Percentiles rank a stretch among this genome's conserved stretches.
Evolutionary conservation across 2,113 vertebrate genomes (phyloP).

Genomic region (Marcusenius ussheri): DNA sequence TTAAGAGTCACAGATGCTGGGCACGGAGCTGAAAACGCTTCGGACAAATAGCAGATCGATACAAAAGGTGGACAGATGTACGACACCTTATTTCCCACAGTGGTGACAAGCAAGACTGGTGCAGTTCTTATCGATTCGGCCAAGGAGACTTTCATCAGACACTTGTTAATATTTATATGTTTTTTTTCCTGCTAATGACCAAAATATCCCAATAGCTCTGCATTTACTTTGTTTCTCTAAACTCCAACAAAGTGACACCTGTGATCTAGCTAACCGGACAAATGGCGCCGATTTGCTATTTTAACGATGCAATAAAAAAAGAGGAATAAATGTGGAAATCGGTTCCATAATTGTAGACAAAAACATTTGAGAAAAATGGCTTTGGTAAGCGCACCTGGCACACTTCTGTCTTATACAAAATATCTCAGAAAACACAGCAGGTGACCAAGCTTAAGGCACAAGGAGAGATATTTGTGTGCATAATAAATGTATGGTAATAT

Average conservation of each 20-base stretch:
- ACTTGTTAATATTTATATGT: conserved; percentile 2
- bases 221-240: neutral
- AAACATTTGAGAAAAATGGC: neutral
- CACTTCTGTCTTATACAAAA: neutral
- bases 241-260: neutral
- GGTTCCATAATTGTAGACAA: neutral
- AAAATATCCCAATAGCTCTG: neutral
- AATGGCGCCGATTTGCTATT: neutral
- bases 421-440: neutral
- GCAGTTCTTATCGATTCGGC: neutral
- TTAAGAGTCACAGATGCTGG: neutral
- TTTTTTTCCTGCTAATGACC: neutral
- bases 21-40: neutral
- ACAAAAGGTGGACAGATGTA: neutral
- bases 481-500: neutral
- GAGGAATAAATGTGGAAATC: neutral
- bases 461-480: neutral
- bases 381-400: neutral
- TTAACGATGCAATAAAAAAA: neutral
- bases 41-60: conserved; percentile 4
- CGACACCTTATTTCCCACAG: neutral
- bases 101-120: neutral
- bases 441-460: neutral
- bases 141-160: conserved; percentile 13
- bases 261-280: neutral